phyloP scores from a whole-genome alignment of 1,140 invertebrate species.

The Gryon sp. region DNA sequence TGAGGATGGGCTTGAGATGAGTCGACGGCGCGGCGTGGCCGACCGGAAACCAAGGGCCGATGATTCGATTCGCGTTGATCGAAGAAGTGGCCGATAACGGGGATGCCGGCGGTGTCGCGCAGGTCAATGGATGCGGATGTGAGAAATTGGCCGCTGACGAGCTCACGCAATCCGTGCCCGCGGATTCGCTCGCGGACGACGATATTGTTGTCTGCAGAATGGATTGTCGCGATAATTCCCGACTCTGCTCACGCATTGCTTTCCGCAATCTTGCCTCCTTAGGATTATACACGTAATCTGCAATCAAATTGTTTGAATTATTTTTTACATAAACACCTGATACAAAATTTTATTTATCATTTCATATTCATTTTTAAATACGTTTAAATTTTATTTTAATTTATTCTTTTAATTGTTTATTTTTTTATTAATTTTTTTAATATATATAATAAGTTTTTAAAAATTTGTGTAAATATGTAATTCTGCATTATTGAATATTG shows the following conservation, averaged over 20 bases:
- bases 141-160: constrained; percentile 64
- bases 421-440: no score
- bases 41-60: constrained; percentile 75
- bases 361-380: no score
- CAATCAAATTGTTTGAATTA: constrained; percentile 52
- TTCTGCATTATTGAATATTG: no score
- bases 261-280: constrained; percentile 83
- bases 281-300: constrained; percentile 85
- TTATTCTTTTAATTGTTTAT: no score
- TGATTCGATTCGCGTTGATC: constrained; percentile 69
- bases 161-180: constrained; percentile 60
- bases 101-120: constrained; percentile 67
- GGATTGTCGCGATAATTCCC: constrained; percentile 75
- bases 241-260: constrained; percentile 81
- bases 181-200: constrained; percentile 72
- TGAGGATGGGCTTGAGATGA: constrained; percentile 73
- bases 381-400: no score
- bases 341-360: no score
- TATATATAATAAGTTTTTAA: no score
- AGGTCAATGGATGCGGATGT: constrained; percentile 66
- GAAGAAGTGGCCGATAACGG: constrained; percentile 67
- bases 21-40: constrained; percentile 65
- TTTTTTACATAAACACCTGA: constrained; percentile 4
- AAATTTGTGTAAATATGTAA: no score
- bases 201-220: constrained; percentile 69